Evolutionary conservation across 2,888 invertebrate species (phyloP).

Genomic region (Drosophila formosana): DNA sequence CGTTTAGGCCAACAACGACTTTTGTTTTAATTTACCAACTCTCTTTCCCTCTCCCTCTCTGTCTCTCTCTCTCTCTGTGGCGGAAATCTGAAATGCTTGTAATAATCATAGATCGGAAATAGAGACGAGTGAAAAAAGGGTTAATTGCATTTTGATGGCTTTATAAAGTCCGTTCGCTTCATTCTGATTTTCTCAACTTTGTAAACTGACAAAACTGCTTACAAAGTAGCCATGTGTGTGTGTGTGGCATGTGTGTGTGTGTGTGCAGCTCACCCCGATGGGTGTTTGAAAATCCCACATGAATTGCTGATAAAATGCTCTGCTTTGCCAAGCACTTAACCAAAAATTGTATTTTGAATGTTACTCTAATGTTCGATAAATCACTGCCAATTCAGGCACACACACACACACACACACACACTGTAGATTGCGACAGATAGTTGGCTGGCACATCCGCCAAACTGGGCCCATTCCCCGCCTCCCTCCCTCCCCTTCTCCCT

Average conservation of each 20-base stretch:
- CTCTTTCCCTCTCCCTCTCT: constrained; percentile 22
- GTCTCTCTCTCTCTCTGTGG: constrained; percentile 33
- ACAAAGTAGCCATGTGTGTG: constrained; percentile 38
- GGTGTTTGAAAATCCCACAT: constrained; percentile 68
- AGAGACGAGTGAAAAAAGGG: constrained; percentile 66
- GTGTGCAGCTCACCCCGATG: constrained; percentile 17
- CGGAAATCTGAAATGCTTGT: constrained; percentile 69
- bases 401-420: constrained; percentile 18
- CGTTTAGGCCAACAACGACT: constrained; percentile 72
- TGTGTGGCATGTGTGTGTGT: constrained; percentile 31
- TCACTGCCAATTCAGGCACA: constrained; percentile 53
- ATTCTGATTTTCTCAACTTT: constrained; percentile 28
- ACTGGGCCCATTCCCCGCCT: constrained; percentile 34
- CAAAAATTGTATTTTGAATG: constrained; percentile 79
- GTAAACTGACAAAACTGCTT: constrained; percentile 25
- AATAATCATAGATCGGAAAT: constrained; percentile 76
- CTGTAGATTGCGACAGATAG: constrained; percentile 58
- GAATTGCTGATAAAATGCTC: constrained; percentile 76
- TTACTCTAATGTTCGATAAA: constrained; percentile 78
- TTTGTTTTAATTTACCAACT: constrained; percentile 74
- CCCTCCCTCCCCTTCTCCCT: constrained; percentile 4
- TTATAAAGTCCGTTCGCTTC: constrained; percentile 63
- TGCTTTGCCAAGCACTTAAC: constrained; percentile 82
- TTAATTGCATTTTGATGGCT: constrained; percentile 83
- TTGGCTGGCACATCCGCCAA: constrained; percentile 67